A percentile compares a stretch with the other conserved stretches of the same genome.
phyloP scores from a whole-genome alignment of 2,113 vertebrate species.

The Kryptolebias marmoratus region DNA sequence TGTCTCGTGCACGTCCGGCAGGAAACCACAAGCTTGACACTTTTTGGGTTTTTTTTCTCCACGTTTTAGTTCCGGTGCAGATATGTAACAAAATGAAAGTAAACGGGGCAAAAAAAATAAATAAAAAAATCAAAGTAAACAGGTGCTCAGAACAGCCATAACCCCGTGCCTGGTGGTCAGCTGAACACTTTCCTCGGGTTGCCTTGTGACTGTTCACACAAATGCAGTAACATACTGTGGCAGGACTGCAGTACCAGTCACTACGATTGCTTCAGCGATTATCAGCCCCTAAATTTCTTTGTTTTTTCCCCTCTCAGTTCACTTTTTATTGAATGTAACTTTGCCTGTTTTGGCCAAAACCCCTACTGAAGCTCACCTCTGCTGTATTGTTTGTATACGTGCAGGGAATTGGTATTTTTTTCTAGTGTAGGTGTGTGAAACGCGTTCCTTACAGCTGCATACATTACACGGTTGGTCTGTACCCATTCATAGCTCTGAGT shows the following conservation, averaged over 20 bases:
- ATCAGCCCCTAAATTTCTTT: conserved; percentile 14
- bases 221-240: conserved; percentile 39
- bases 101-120: conserved; percentile 22
- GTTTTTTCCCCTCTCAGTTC: conserved; percentile 11
- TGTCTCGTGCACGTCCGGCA: conserved; percentile 31
- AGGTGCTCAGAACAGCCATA: conserved; percentile 56
- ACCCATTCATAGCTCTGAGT: conserved; percentile 3
- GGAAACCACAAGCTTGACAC: conserved; percentile 14
- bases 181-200: conserved; percentile 54
- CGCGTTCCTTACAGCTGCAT: conserved; percentile 41
- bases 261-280: conserved; percentile 33
- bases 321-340: conserved; percentile 71
- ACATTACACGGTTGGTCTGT: conserved; percentile 41
- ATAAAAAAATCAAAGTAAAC: conserved; percentile 5
- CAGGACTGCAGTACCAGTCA: conserved; percentile 28
- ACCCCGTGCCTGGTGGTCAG: conserved; percentile 56
- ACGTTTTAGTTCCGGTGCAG: not conserved
- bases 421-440: conserved; percentile 32
- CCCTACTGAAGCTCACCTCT: conserved; percentile 9
- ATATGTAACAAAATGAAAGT: not conserved
- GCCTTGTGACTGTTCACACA: conserved; percentile 53
- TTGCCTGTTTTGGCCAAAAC: conserved; percentile 23
- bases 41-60: not conserved
- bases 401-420: conserved; percentile 43
- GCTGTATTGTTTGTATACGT: not conserved